phyloP scores from a whole-genome alignment of 2,113 vertebrate genomes.

The Burhinus oedicnemus region DNA sequence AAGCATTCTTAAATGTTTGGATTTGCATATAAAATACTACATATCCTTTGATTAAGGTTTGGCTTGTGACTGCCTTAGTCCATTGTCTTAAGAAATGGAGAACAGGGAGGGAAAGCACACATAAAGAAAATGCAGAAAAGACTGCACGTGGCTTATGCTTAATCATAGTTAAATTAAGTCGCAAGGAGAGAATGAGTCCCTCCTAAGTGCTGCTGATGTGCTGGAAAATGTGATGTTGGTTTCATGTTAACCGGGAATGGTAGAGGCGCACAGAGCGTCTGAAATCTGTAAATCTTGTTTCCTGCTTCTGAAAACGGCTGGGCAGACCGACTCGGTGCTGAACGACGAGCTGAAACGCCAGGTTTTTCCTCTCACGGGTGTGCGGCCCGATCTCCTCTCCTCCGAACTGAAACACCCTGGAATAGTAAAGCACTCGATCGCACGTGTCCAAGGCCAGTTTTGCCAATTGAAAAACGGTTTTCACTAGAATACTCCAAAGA shows the following conservation, averaged over 20 bases:
- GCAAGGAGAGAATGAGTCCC: background rate
- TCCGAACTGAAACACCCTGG: background rate
- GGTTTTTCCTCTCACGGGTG: too few species aligned
- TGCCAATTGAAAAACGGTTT: background rate
- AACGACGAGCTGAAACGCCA: background rate
- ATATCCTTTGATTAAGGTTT: background rate
- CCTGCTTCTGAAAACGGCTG: background rate
- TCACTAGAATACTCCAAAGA: background rate
- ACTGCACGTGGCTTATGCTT: background rate
- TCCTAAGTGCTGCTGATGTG: background rate
- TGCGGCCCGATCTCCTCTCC: too few species aligned
- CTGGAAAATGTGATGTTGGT: background rate
- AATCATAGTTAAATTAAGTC: accelerated
- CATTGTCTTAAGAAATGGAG: background rate
- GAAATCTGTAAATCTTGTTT: background rate
- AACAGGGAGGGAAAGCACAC: background rate
- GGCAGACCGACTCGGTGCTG: background rate
- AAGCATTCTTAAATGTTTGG: background rate
- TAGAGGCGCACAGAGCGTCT: background rate
- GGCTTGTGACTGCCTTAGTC: too few species aligned
- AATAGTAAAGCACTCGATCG: background rate
- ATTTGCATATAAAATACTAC: background rate
- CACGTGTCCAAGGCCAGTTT: background rate
- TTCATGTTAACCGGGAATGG: background rate
- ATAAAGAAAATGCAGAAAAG: background rate